Evolutionary conservation across 2,797 vertebrate genomes (phyloP).

Genomic region (Oryzias sinensis): DNA sequence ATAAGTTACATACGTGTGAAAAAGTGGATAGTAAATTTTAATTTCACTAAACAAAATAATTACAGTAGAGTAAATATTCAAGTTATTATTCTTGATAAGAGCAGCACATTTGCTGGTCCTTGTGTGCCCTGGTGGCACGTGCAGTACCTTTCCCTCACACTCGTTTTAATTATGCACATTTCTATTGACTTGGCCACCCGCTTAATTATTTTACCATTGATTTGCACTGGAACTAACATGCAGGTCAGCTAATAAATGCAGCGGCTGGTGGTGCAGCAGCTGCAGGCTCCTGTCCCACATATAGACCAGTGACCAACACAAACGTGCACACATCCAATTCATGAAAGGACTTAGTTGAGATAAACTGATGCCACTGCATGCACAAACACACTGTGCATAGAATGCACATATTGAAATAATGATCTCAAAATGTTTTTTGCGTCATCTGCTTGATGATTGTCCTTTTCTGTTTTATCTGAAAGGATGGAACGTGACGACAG

Average conservation of each 20-base stretch:
- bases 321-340: slow-evolving; percentile 11
- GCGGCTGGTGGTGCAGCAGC: slow-evolving; percentile 23
- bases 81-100: background rate
- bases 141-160: slow-evolving; percentile 37
- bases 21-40: too few relatives aligned
- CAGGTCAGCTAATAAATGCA: slow-evolving; percentile 59
- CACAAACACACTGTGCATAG: too few relatives aligned
- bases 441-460: too few relatives aligned
- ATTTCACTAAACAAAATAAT: too few relatives aligned
- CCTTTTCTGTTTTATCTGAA: slow-evolving; percentile 1
- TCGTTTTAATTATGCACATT: slow-evolving; percentile 69
- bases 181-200: slow-evolving; percentile 57
- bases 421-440: too few relatives aligned
- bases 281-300: slow-evolving; percentile 12
- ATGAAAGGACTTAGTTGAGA: background rate
- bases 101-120: slow-evolving; percentile 16
- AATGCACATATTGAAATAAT: too few relatives aligned
- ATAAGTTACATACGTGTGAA: too few relatives aligned
- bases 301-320: slow-evolving; percentile 9
- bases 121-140: slow-evolving; percentile 40
- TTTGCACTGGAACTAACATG: slow-evolving; percentile 42
- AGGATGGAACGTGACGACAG: slow-evolving; percentile 86
- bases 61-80: too few relatives aligned
- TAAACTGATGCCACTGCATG: background rate
- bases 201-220: slow-evolving; percentile 81